phyloP scores from a whole-genome alignment of 1,140 invertebrate genomes.

The Drosophila triauraria region DNA sequence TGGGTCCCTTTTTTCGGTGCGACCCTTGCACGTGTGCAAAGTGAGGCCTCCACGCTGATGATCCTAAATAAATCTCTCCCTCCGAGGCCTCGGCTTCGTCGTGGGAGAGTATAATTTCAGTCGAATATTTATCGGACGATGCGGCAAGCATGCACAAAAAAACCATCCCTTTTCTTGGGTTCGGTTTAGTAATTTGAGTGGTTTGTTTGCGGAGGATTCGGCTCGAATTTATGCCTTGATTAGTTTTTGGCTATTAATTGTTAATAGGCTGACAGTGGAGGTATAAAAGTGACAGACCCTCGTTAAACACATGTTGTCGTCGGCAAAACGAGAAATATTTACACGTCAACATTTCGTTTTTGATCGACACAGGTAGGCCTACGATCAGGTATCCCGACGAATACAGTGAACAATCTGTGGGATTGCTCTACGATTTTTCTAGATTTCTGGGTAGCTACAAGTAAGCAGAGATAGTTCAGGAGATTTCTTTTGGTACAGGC shows the following conservation, averaged over 20 bases:
- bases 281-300: conserved; percentile 67
- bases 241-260: conserved; percentile 66
- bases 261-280: conserved; percentile 63
- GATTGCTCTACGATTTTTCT: neutral
- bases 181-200: conserved; percentile 50
- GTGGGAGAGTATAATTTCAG: conserved; percentile 68
- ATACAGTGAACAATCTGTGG: conserved; percentile 16
- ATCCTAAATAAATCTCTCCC: conserved; percentile 54
- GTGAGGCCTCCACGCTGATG: conserved; percentile 27
- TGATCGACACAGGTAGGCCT: conserved; percentile 43
- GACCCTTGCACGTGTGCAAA: conserved; percentile 66
- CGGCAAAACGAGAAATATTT: conserved; percentile 46
- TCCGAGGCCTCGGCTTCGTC: conserved; percentile 29
- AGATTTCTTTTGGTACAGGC: neutral
- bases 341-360: conserved; percentile 47
- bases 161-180: conserved; percentile 37
- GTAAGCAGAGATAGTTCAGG: neutral
- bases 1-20: conserved; percentile 11
- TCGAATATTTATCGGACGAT: conserved; percentile 57
- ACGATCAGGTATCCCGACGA: conserved; percentile 9
- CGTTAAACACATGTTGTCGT: conserved; percentile 78
- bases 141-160: conserved; percentile 51
- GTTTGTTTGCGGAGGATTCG: conserved; percentile 54
- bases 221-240: conserved; percentile 63
- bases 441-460: neutral